A percentile compares a stretch with the other conserved stretches of the same genome.
phyloP scores from a whole-genome alignment of 2,797 vertebrate species.

The Alauda arvensis region DNA sequence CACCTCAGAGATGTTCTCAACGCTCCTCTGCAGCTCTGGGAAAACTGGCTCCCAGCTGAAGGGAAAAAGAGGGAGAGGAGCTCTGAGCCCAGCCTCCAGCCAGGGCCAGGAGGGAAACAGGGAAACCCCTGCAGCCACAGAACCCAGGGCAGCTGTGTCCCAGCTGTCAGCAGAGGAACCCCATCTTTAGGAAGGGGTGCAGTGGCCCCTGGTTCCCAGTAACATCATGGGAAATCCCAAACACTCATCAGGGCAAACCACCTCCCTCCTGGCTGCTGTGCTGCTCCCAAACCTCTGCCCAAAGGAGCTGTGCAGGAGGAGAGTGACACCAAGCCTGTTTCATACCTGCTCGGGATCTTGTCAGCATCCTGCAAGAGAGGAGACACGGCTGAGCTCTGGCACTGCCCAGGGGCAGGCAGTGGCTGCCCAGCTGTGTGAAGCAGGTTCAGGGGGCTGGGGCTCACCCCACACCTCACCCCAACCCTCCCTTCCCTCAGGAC shows the following conservation, averaged over 20 bases:
- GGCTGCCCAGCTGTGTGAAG: not conserved
- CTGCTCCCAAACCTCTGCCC: not conserved
- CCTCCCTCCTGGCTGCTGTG: not conserved
- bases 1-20: not conserved
- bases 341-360: not conserved
- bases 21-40: not conserved
- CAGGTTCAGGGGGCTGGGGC: not conserved
- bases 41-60: not conserved
- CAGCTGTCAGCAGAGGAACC: fast-evolving
- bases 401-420: not conserved
- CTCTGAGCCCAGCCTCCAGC: not conserved
- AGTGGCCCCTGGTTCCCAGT: fast-evolving
- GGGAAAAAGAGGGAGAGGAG: not conserved
- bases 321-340: fast-evolving
- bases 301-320: fast-evolving
- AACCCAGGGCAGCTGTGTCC: not conserved
- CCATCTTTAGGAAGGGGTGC: not conserved
- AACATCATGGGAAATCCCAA: not conserved
- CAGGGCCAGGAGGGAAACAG: not conserved
- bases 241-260: not conserved
- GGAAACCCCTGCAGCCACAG: not conserved
- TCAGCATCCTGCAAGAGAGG: conserved; percentile 15
- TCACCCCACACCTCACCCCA: not conserved
- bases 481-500: not conserved
- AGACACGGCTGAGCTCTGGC: not conserved